These are phyloP conservation scores for Antidorcas marsupialis DNA, from an alignment of 2,113 vertebrate genomes.

Conservation along the genomic window DNA sequence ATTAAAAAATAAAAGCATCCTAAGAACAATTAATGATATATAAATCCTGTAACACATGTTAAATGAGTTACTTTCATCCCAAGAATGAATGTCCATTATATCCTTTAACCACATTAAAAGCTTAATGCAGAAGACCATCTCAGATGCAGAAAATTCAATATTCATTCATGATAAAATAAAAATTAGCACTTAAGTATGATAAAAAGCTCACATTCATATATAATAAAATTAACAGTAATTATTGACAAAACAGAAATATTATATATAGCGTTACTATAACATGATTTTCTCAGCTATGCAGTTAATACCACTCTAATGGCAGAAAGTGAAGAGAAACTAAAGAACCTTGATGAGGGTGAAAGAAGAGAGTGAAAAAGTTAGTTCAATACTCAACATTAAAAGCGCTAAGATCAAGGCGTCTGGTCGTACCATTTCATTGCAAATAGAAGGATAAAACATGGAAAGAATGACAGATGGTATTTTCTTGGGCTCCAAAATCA, in stretches of 20 bases:
- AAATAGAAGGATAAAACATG: neutral
- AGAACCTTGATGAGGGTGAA: neutral
- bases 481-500: neutral
- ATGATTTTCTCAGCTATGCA: neutral
- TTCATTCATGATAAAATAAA: conserved; percentile 1
- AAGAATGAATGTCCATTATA: neutral
- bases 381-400: neutral
- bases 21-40: neutral
- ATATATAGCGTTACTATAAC: neutral
- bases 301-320: neutral
- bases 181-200: neutral
- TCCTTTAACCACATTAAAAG: neutral
- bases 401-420: neutral
- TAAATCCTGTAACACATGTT: neutral
- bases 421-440: fast-evolving
- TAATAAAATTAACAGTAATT: neutral
- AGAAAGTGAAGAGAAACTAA: neutral
- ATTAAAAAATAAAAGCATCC: neutral
- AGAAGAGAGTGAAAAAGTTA: neutral
- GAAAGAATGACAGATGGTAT: neutral
- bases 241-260: neutral
- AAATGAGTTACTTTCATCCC: neutral
- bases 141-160: neutral
- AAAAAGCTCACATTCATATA: neutral
- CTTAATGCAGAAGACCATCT: neutral